Evolutionary conservation across 2,888 invertebrate genomes (phyloP).

Genomic region (Cyclophora punctaria): DNA sequence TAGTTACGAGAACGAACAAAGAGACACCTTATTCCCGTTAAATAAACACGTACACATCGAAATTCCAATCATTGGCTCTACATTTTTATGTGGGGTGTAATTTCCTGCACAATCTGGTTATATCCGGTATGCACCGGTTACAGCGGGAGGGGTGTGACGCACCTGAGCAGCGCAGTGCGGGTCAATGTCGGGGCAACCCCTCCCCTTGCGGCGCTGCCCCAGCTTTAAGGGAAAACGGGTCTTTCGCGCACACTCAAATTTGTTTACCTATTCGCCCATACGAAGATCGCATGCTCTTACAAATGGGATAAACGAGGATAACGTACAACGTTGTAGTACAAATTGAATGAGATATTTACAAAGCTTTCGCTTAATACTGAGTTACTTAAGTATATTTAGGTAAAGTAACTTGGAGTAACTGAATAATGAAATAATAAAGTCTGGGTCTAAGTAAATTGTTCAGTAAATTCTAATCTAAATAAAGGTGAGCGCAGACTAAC

Average conservation of each 20-base stretch:
- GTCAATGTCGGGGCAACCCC: conserved; percentile 50
- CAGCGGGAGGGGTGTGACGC: conserved; percentile 35
- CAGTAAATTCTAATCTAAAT: too few relatives aligned
- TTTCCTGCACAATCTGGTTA: conserved; percentile 22
- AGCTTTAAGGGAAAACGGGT: background rate
- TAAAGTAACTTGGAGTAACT: too few relatives aligned
- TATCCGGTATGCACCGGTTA: conserved; percentile 25
- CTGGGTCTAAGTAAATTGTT: too few relatives aligned
- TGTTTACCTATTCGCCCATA: conserved; percentile 30
- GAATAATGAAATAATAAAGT: too few relatives aligned
- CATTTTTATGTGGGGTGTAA: conserved; percentile 13
- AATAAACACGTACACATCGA: conserved; percentile 1
- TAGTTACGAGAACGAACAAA: too few relatives aligned
- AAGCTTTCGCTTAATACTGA: too few relatives aligned
- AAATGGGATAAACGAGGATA: too few relatives aligned
- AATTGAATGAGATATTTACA: too few relatives aligned
- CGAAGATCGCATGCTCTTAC: conserved; percentile 1
- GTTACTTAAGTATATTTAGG: too few relatives aligned
- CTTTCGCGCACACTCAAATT: conserved; percentile 22
- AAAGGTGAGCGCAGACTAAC: too few relatives aligned
- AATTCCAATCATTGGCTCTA: conserved; percentile 4
- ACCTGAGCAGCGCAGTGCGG: conserved; percentile 45
- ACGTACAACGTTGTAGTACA: too few relatives aligned
- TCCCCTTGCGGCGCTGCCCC: conserved; percentile 1
- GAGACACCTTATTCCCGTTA: conserved; percentile 1